Conservation (phyloP, 1,140 invertebrate species). For the Drosophila ogumai region DNA sequence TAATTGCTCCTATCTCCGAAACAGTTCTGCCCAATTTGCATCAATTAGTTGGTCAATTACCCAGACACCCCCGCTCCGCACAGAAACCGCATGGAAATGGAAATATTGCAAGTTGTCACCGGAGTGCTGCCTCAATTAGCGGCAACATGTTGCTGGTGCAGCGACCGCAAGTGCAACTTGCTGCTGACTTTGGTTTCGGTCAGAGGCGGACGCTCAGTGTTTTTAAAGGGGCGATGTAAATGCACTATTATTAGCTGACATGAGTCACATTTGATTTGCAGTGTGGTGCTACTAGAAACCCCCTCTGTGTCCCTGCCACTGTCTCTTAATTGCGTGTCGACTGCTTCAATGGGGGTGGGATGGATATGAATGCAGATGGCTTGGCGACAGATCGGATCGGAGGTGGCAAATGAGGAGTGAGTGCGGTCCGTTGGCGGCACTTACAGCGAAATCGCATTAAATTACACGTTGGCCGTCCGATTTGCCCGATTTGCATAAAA, state of each 20-base stretch:
- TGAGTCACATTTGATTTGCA: background rate
- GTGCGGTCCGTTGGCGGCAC: slow-evolving; percentile 49
- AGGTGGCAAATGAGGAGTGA: slow-evolving; percentile 34
- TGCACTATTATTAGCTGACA: too few relatives aligned
- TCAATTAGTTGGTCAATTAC: slow-evolving; percentile 32
- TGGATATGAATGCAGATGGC: slow-evolving; percentile 19
- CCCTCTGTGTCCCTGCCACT: background rate
- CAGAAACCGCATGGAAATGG: slow-evolving; percentile 33
- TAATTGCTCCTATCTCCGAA: background rate
- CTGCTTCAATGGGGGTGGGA: slow-evolving; percentile 27
- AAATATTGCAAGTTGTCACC: slow-evolving; percentile 46
- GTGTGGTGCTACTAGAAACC: background rate
- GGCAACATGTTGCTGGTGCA: slow-evolving; percentile 68
- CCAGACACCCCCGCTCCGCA: slow-evolving; percentile 11
- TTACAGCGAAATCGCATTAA: slow-evolving; percentile 76
- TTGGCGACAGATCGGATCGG: background rate
- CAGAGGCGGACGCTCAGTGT: background rate
- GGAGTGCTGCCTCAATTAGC: slow-evolving; percentile 61
- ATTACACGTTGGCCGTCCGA: slow-evolving; percentile 64
- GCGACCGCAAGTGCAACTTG: slow-evolving; percentile 60
- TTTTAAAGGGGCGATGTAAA: background rate
- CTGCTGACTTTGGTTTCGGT: slow-evolving; percentile 25
- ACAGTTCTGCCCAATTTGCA: slow-evolving; percentile 25
- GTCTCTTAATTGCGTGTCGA: slow-evolving; percentile 58
- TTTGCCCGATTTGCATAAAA: slow-evolving; percentile 62